Base-by-base conservation (phyloP, 2,113 vertebrate species). In the Ailurus styani region DNA sequence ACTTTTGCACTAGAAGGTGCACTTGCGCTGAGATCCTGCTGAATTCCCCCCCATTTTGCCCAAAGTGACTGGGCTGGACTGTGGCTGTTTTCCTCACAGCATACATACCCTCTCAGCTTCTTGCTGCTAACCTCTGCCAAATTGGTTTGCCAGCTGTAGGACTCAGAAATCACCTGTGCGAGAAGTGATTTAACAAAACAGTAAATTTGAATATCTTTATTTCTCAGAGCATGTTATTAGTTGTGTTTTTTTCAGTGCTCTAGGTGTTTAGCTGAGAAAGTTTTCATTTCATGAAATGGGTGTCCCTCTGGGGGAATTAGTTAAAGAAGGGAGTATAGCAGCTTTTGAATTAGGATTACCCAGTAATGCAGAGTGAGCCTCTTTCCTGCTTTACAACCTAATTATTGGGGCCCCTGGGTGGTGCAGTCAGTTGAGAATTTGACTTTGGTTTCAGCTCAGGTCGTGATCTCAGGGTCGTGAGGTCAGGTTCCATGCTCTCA, bases 281-380 rank as follows among this genome's bases (percentile, higher is more conserved):
- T 62, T 94, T 87, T 77, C 62, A 57, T 87, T 93, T 96, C 20
- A 25, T 93, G 89, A 55, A 84, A 54, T 83, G 8, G 12, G 42
- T 29, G 7, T 94, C 9, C 15, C 40, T 90, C 20, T 82, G 60
- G 50, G 40, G 25, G 73, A 77, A 8, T 87, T 15, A 68, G 18
- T 45, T 27, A 57, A 47, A 87, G 45, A 72, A 86, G 54, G 45
- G 15, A 37, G 6, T 21, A 12, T 47, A 31, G 31, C 21, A 27
- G 54, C 50, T 72, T 97, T 82, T 78, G 88, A 84, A 21, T 75
- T 37, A 79, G 70, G 55, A 31, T 93, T 91, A 21, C 31, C 40
- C 15, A 31, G n/a, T 42, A 57, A 45, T 54, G 13, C 14, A 2
- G 31, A 78, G 37, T 0, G 12, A 34, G 18, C 27, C 37, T 86